Conservation (phyloP, 1,140 invertebrate species). For the Heliconius himera region DNA sequence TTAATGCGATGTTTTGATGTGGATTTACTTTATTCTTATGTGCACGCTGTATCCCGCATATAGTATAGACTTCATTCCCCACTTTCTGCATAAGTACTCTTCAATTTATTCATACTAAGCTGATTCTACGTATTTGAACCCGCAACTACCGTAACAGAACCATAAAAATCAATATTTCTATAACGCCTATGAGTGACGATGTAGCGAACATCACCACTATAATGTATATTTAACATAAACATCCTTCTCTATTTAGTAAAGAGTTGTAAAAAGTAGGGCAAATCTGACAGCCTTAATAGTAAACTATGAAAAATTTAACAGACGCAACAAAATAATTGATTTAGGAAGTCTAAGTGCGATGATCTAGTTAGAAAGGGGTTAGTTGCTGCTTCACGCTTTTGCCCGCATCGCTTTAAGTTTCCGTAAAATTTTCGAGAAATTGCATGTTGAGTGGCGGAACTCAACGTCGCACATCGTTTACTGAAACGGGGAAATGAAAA, state of each 20-base stretch:
- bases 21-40: neutral
- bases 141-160: neutral
- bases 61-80: no score
- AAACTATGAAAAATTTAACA: neutral
- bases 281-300: neutral
- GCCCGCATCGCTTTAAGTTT: no score
- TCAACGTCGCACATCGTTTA: no score
- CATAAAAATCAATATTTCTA: neutral
- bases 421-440: no score
- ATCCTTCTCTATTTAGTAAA: neutral
- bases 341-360: neutral
- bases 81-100: no score
- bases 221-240: neutral
- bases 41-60: no score
- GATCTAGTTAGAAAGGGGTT: neutral
- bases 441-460: no score
- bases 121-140: neutral
- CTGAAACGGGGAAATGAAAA: no score
- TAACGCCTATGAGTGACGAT: neutral
- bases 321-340: neutral
- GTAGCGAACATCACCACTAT: neutral
- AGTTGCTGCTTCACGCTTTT: neutral
- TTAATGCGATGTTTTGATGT: neutral
- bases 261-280: neutral
- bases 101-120: no score